Evolutionary conservation across 2,888 invertebrate species (phyloP).

Genomic region (Plebejus anna): DNA sequence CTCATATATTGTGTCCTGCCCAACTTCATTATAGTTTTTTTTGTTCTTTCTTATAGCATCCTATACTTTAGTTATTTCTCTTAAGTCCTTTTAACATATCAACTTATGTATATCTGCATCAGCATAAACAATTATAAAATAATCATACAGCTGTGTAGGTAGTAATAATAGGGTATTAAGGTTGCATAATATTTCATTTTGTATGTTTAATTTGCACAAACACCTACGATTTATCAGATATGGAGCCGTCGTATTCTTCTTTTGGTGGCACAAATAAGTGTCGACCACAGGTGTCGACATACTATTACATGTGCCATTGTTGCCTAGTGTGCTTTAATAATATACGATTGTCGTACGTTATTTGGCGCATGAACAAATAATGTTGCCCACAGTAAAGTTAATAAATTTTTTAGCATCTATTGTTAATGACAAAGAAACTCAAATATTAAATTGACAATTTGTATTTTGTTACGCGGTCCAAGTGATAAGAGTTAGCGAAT

Average conservation of each 20-base stretch:
- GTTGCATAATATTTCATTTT: neutral
- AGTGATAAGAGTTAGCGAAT: slow-evolving; percentile 23
- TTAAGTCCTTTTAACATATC: too few species aligned
- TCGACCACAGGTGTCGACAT: slow-evolving; percentile 25
- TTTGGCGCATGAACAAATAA: slow-evolving; percentile 34
- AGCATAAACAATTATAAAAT: too few species aligned
- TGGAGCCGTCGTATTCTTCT: slow-evolving; percentile 5
- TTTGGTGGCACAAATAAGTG: slow-evolving; percentile 21
- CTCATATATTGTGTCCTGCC: too few species aligned
- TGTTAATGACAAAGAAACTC: slow-evolving; percentile 41
- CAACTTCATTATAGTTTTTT: too few species aligned
- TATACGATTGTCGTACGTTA: slow-evolving; percentile 30
- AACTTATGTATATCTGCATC: too few species aligned
- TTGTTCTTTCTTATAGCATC: too few species aligned
- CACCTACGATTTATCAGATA: slow-evolving; percentile 21
- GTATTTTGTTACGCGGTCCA: slow-evolving; percentile 27
- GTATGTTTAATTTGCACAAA: slow-evolving; percentile 41
- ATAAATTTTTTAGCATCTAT: slow-evolving; percentile 38
- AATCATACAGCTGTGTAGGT: neutral
- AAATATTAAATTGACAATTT: slow-evolving; percentile 36
- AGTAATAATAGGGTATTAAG: neutral
- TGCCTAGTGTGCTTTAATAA: slow-evolving; percentile 37
- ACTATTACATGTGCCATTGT: slow-evolving; percentile 30
- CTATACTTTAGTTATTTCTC: too few species aligned
- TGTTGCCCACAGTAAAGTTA: slow-evolving; percentile 33